These are phyloP conservation scores for Hypercompe scribonia DNA, from an alignment of 2,888 invertebrate genomes.

Conservation along the genomic window DNA sequence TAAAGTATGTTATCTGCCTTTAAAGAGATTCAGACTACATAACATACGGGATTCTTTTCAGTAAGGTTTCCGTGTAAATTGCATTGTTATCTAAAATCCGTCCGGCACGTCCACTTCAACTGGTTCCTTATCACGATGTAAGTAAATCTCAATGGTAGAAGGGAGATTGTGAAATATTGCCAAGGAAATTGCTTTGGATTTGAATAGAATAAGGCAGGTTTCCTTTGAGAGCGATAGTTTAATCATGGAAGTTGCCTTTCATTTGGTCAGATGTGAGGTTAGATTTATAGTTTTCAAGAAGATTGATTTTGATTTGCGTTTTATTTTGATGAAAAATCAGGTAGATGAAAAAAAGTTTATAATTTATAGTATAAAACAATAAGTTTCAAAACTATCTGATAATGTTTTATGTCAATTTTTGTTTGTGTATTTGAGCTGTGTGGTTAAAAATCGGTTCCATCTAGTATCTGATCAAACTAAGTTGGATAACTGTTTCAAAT, in stretches of 20 bases:
- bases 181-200: conserved; percentile 62
- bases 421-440: too few species aligned
- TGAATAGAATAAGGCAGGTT: conserved; percentile 53
- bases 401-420: too few species aligned
- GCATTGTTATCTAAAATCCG: conserved; percentile 72
- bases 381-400: background rate
- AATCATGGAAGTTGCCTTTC: conserved; percentile 40
- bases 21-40: background rate
- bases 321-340: background rate
- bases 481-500: too few species aligned
- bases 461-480: too few species aligned
- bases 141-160: conserved; percentile 66
- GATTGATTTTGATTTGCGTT: conserved; percentile 9
- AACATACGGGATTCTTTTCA: conserved; percentile 44
- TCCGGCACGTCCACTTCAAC: conserved; percentile 53
- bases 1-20: background rate
- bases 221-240: conserved; percentile 50
- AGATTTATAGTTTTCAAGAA: conserved; percentile 19
- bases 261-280: conserved; percentile 20
- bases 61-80: conserved; percentile 66
- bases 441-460: too few species aligned
- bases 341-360: background rate
- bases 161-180: conserved; percentile 68
- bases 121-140: conserved; percentile 71
- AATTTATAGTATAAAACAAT: background rate